Percentiles rank a stretch among this genome's conserved stretches.
Evolutionary conservation across 2,797 vertebrate genomes (phyloP).

Genomic region (Parambassis ranga): DNA sequence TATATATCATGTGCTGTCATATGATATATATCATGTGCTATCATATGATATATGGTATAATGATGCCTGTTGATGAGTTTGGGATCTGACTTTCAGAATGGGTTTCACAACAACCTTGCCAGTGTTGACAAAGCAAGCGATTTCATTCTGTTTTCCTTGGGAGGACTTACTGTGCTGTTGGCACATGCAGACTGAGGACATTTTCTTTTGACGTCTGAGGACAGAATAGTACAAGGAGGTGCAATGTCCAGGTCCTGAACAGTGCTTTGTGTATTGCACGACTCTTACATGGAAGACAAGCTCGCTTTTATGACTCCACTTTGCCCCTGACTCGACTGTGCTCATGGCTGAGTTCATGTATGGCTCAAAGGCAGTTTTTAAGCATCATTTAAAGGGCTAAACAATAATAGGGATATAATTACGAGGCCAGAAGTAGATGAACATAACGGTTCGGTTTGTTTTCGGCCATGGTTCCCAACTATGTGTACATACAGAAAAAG

Average conservation of each 20-base stretch:
- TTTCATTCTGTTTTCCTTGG: not conserved
- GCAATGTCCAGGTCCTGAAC: not conserved
- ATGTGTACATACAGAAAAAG: no score
- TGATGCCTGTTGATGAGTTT: not conserved
- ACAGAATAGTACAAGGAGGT: constrained; percentile 1
- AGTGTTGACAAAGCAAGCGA: not conserved
- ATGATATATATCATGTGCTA: no score
- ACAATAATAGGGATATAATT: not conserved
- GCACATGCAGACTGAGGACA: constrained; percentile 17
- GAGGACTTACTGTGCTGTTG: constrained; percentile 14
- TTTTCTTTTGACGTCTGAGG: no score
- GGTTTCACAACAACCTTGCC: not conserved
- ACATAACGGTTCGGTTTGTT: constrained; percentile 17
- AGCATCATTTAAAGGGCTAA: not conserved
- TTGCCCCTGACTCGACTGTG: not conserved
- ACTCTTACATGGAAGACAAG: not conserved
- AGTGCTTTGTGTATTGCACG: not conserved
- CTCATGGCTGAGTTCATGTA: no score
- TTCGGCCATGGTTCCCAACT: no score
- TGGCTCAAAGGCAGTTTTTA: no score
- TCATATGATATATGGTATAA: no score
- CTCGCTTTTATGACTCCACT: not conserved
- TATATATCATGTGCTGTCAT: no score
- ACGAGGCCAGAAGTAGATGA: no score
- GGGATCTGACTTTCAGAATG: not conserved